Evolutionary conservation across 35 echinoderm and acorn worm genomes (phyloP).

Genomic region (Heliocidaris erythrogramma): DNA sequence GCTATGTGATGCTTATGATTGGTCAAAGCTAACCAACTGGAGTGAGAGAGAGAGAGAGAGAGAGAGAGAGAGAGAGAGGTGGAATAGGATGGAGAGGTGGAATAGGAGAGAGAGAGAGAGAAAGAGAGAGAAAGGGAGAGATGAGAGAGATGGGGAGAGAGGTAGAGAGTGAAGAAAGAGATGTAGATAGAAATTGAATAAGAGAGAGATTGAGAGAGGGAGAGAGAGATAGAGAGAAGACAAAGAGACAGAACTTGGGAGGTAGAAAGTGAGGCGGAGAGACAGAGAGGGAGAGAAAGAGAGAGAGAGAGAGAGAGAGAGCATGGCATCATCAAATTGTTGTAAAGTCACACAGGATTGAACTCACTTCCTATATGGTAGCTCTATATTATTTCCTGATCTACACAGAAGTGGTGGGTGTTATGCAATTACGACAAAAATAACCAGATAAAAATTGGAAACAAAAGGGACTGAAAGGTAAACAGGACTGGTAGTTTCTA

Average conservation of each 20-base stretch:
- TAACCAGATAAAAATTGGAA: not conserved
- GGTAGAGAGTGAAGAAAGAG: too few relatives aligned
- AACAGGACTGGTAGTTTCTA: not conserved
- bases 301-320: not conserved
- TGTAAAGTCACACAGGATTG: not conserved
- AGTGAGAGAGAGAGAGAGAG: not conserved
- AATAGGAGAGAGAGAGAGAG: not conserved
- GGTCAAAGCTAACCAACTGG: not conserved
- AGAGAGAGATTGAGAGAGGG: too few relatives aligned
- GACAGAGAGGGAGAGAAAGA: not conserved
- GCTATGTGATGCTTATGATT: not conserved
- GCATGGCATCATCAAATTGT: not conserved
- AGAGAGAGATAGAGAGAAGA: not conserved
- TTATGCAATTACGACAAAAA: not conserved
- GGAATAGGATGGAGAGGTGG: not conserved
- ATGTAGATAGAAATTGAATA: too few relatives aligned
- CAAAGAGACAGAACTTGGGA: not conserved
- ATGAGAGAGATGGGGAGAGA: too few relatives aligned
- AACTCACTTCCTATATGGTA: not conserved
- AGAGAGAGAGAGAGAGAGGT: not conserved
- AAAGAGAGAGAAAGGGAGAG: not conserved
- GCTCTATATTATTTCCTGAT: not conserved
- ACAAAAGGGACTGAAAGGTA: not conserved
- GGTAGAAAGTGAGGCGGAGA: not conserved
- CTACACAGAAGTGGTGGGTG: not conserved